Base-by-base conservation (phyloP, 2,888 invertebrate species). In the Brenthis hecate region DNA sequence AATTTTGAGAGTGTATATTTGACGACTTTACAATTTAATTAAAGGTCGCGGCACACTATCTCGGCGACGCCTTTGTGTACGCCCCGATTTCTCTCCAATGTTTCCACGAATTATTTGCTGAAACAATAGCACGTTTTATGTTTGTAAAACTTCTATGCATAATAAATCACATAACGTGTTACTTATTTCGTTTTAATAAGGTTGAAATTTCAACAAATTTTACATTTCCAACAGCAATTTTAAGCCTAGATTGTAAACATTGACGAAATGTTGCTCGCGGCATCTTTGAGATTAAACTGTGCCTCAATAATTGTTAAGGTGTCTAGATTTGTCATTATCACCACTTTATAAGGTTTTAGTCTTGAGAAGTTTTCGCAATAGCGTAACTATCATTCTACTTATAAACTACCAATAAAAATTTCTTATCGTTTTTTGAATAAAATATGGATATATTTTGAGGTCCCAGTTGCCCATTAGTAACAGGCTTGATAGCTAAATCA, bases 21-120 rank as follows among this genome's bases (percentile, higher is more conserved):
- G 58, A n/a, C 60, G 48, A 48, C 65, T 64, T 19, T 68, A 53
- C 65, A 65, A 70, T 67, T 65, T 65, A 67, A 72, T 72, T 65
- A 72, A 65, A 68, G 70, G 64, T 68, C 76, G 56, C 51, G 63
- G 81, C 81, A 77, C 77, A 77, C 78, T 76, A 86, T 85, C 80
- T 80, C 75, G 73, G 81, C 86, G 86, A 84, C 78, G 77, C 81
- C 84, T 88, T 85, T 85, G 85, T 84, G 73, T 81, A 79, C 75
- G 76, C 79, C 81, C 87, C 87, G 90, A 91, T 91, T 92, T 89
- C 89, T 77, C 78, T 85, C 81, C 78, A 79, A 85, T 81, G 84
- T 85, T 89, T 91, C 92, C 82, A 79, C 82, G 91, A 88, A 91
- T 84, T 90, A 92, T 92, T 92, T 91, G 87, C 89, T 89, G 84